Percentiles rank a stretch among this genome's conserved stretches.
These are phyloP conservation scores for Ostrea edulis DNA, from an alignment of 1,140 invertebrate genomes.

Conservation along the genomic window DNA sequence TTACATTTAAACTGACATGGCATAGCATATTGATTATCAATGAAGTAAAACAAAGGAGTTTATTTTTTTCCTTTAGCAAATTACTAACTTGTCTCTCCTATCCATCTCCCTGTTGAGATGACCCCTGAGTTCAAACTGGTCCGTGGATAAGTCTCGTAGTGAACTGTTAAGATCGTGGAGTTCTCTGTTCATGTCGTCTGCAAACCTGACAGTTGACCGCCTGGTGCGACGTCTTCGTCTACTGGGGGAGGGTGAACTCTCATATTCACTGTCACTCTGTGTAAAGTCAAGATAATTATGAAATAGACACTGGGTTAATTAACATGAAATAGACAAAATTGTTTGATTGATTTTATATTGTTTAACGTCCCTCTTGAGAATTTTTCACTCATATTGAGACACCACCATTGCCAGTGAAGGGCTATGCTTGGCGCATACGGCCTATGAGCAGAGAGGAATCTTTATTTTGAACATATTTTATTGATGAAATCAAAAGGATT, in stretches of 20 bases:
- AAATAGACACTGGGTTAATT: no score
- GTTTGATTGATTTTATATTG: no score
- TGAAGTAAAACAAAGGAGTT: background rate
- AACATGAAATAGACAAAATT: no score
- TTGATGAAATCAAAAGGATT: no score
- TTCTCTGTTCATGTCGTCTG: constrained; percentile 77
- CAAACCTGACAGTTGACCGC: constrained; percentile 74
- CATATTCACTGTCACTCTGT: constrained; percentile 74
- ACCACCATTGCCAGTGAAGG: no score
- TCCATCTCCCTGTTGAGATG: constrained; percentile 73
- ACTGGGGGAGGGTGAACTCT: constrained; percentile 63
- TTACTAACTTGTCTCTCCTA: constrained; percentile 70
- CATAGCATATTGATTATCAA: no score
- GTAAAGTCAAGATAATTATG: background rate
- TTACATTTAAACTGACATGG: no score
- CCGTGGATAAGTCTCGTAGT: constrained; percentile 73
- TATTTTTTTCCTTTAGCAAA: background rate
- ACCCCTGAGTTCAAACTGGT: constrained; percentile 74
- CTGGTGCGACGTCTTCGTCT: constrained; percentile 60
- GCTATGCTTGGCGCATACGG: no score
- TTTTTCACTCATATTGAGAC: no score
- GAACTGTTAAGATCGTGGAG: constrained; percentile 75
- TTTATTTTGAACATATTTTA: no score
- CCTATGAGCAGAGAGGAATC: no score
- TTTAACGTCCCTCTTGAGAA: no score